A percentile compares a stretch with the other conserved stretches of the same genome.
These are phyloP conservation scores for Arenaria interpres DNA, from an alignment of 2,113 vertebrate species.

Conservation along the genomic window DNA sequence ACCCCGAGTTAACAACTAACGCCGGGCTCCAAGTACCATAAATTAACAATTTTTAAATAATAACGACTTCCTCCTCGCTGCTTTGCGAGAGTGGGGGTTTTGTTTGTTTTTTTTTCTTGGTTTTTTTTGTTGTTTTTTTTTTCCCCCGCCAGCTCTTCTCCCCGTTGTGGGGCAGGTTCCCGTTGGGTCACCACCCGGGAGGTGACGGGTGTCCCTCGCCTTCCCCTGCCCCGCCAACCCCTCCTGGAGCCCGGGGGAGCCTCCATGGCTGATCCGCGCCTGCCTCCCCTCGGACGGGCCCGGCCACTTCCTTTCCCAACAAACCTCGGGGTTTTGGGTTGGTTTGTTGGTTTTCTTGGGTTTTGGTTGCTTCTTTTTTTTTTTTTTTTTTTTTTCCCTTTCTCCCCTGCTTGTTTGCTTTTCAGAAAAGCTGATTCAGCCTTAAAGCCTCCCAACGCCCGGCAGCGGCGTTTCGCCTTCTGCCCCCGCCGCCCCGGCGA, in stretches of 20 bases:
- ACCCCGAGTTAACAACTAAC: not conserved
- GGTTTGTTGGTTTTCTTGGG: not conserved
- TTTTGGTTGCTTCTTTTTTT: too few relatives aligned
- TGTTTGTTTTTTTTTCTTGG: not conserved
- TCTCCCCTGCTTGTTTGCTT: not conserved
- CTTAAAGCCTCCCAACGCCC: not conserved
- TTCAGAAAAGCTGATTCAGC: conserved; percentile 40
- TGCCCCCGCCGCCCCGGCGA: not conserved
- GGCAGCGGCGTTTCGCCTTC: not conserved
- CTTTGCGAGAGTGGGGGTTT: not conserved
- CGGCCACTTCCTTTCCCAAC: conserved; percentile 10
- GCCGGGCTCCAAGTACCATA: not conserved
- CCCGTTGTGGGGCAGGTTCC: too few relatives aligned
- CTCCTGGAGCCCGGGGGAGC: not conserved
- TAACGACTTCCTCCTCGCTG: fast-evolving
- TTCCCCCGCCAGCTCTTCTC: not conserved
- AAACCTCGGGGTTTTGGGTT: not conserved
- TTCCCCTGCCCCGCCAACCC: not conserved
- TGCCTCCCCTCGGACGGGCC: conserved; percentile 51
- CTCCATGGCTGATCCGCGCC: not conserved
- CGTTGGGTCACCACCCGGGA: not conserved
- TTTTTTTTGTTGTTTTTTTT: not conserved
- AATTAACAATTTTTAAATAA: not conserved
- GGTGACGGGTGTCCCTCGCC: not conserved
- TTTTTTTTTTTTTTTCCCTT: too few relatives aligned